Conservation (phyloP, 2,113 vertebrate species). For the Galemys pyrenaicus region DNA sequence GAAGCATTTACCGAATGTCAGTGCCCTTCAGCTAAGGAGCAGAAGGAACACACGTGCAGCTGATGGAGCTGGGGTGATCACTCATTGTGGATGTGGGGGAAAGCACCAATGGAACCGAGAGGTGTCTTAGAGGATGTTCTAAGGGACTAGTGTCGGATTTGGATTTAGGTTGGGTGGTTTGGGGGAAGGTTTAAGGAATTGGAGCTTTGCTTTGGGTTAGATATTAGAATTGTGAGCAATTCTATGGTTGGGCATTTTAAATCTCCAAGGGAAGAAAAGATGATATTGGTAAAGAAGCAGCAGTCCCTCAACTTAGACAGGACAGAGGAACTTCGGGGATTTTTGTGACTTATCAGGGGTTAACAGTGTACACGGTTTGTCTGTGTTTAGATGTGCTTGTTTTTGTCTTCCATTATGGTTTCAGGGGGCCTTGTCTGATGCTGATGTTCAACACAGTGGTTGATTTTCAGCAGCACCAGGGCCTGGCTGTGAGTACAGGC, state of each 20-base stretch:
- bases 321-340: too few species aligned
- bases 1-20: not conserved
- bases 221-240: not conserved
- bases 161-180: not conserved
- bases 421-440: not conserved
- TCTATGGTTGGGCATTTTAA: not conserved
- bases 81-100: not conserved
- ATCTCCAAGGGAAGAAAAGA: too few species aligned
- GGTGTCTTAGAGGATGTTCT: not conserved
- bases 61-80: not conserved
- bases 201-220: not conserved
- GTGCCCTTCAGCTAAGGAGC: not conserved
- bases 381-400: not conserved
- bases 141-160: not conserved
- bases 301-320: not conserved
- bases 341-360: not conserved
- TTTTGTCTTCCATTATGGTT: not conserved
- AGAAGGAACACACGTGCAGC: not conserved
- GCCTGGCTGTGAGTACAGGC: not conserved
- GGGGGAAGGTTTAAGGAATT: not conserved
- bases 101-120: accelerated
- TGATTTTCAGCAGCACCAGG: not conserved
- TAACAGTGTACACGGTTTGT: not conserved
- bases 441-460: not conserved
- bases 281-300: not conserved